Base-by-base conservation (phyloP, 2,888 invertebrate species). In the Steinernema scapterisci region DNA sequence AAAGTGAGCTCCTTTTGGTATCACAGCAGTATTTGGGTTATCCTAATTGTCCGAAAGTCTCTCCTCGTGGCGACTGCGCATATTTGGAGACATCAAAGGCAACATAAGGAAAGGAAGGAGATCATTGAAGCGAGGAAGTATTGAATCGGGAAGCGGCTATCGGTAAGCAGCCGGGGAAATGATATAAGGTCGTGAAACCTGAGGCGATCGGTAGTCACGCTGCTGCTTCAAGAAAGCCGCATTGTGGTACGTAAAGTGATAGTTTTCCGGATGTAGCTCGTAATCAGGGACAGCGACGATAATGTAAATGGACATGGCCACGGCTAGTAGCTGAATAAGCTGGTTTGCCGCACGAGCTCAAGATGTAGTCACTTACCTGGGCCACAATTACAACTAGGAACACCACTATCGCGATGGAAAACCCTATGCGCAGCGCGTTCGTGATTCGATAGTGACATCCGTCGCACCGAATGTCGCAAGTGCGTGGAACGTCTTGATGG, bases 401-500 rank as follows among this genome's bases (percentile, higher is more conserved):
- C n/a, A 86, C 80, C n/a, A 86, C 82, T 16, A 85, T 70, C 1
- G 86, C 80, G 19, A 85, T 82, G 1, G 84, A 81, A 72, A 85
- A 85, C 2, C 85, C 86, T 43, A 86, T 86, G 51, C 79, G 77
- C 16, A 86, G 79, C 0, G 86, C 85, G 0, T 83, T 74, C 82
- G 80, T 82, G 48, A 86, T 84, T 75, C 86, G 75, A 73, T 81
- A 84, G 75, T 86, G 86, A 72, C 86, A 86, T 27, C 86, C 87
- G 72, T 87, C 86, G 75, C 87, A 87, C 51, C 86, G 81, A 27
- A 86, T 82, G 73, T 87, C 87, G 74, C 87, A 87, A 19, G 84
- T 81, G 16, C 87, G 77, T 1, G 87, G 87, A 6, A 83, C 83
- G 71, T 86, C 86, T 70, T 83, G 83, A 21, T 85, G 82, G 54